These are phyloP conservation scores for Drosophila peninsularis DNA, from an alignment of 2,888 invertebrate genomes.

Conservation along the genomic window DNA sequence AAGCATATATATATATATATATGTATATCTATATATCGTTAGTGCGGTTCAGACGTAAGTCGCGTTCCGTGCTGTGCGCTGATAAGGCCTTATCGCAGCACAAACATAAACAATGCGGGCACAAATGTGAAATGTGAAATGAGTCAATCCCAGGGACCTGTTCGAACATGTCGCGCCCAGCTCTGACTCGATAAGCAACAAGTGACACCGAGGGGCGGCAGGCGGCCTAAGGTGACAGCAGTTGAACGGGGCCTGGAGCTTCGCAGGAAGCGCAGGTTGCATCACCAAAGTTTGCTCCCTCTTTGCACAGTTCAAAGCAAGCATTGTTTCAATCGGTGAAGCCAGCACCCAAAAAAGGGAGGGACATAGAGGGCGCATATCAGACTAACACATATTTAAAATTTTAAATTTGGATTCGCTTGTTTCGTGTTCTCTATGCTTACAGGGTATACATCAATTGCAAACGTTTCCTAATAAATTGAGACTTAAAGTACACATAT, in stretches of 20 bases:
- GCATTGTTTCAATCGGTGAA: background rate
- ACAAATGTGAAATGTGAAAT: conserved; percentile 19
- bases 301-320: background rate
- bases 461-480: background rate
- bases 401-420: too few species aligned
- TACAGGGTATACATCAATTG: background rate
- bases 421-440: too few species aligned
- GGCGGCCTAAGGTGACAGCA: background rate
- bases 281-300: conserved; percentile 19
- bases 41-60: conserved; percentile 7
- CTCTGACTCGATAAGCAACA: conserved; percentile 42
- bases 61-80: conserved; percentile 6
- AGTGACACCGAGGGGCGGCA: conserved; percentile 15
- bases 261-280: conserved; percentile 40
- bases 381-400: too few species aligned
- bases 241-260: background rate
- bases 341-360: background rate
- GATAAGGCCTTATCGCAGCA: conserved; percentile 43
- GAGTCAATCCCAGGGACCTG: conserved; percentile 35
- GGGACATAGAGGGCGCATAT: background rate
- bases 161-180: conserved; percentile 42
- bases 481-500: background rate
- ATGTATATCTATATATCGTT: conserved; percentile 19
- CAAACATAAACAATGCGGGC: conserved; percentile 43
- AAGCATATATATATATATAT: background rate